These are phyloP conservation scores for Neodiprion fabricii DNA, from an alignment of 1,140 invertebrate species.

Conservation along the genomic window DNA sequence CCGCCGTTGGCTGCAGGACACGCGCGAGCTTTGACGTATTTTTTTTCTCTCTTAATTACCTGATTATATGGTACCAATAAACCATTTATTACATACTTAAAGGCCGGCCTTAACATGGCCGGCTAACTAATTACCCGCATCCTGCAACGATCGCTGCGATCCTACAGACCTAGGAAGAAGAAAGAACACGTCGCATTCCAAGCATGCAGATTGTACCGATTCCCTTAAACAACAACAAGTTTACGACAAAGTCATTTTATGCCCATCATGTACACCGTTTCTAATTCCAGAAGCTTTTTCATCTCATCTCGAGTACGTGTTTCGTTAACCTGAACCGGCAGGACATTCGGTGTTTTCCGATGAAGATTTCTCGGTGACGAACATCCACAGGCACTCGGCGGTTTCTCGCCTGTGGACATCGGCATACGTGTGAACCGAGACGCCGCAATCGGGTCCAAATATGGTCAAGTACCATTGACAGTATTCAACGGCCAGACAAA, in stretches of 20 bases:
- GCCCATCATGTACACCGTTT: too few species aligned
- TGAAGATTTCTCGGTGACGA: constrained; percentile 15
- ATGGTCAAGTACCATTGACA: constrained; percentile 28
- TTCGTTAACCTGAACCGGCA: neutral
- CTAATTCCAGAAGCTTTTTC: too few species aligned
- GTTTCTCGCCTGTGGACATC: constrained; percentile 29
- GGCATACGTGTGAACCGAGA: constrained; percentile 31
- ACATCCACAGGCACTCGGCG: constrained; percentile 32
- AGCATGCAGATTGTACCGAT: too few species aligned
- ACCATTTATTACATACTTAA: neutral
- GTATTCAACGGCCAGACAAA: constrained; percentile 29
- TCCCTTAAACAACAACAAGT: too few species aligned
- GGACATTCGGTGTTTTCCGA: neutral
- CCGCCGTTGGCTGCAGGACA: neutral
- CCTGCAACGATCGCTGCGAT: neutral
- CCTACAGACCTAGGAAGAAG: neutral
- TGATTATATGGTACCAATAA: neutral
- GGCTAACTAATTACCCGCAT: neutral
- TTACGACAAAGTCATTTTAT: too few species aligned
- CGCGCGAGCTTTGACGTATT: neutral
- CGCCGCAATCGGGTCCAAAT: constrained; percentile 30
- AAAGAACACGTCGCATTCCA: too few species aligned
- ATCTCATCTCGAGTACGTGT: too few species aligned
- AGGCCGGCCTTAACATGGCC: neutral
- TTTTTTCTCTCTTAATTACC: neutral